Evolutionary conservation across 2,888 invertebrate genomes (phyloP).

Genomic region (Teinopalpus imperialis): DNA sequence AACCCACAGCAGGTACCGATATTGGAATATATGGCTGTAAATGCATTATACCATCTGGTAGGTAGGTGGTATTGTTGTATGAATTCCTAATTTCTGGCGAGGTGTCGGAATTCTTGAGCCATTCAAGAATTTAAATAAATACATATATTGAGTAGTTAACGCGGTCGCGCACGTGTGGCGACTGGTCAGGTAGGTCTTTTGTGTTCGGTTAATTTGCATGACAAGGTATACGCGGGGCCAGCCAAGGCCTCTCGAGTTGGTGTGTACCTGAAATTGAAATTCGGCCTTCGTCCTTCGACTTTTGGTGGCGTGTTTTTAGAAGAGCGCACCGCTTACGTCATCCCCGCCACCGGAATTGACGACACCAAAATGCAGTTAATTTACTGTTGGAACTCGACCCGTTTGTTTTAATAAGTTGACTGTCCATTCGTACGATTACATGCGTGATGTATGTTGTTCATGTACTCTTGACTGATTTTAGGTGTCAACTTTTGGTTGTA

Average conservation of each 20-base stretch:
- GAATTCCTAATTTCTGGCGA: slow-evolving; percentile 6
- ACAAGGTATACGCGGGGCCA: slow-evolving; percentile 24
- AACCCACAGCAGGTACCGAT: no score
- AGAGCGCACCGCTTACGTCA: slow-evolving; percentile 14
- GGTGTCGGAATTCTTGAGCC: slow-evolving; percentile 9
- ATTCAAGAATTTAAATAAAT: slow-evolving; percentile 16
- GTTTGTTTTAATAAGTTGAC: slow-evolving; percentile 11
- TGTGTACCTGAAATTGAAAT: slow-evolving; percentile 17
- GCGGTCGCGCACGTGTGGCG: slow-evolving; percentile 2
- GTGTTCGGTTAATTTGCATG: slow-evolving; percentile 30
- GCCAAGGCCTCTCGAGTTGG: slow-evolving; percentile 12
- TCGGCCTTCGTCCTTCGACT: slow-evolving; percentile 22
- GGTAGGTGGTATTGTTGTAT: no score
- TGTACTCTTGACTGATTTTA: no score
- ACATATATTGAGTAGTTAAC: slow-evolving; percentile 10
- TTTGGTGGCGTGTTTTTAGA: slow-evolving; percentile 9
- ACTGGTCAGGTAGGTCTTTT: slow-evolving; percentile 24
- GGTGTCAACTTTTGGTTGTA: no score
- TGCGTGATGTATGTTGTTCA: no score
- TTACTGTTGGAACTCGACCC: background rate
- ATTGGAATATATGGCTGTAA: background rate
- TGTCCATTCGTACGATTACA: no score
- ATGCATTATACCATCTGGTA: no score
- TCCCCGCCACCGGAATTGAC: slow-evolving; percentile 1
- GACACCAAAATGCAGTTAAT: slow-evolving; percentile 19